Evolutionary conservation across 2,888 invertebrate species (phyloP).

Genomic region (Limenitis camilla): DNA sequence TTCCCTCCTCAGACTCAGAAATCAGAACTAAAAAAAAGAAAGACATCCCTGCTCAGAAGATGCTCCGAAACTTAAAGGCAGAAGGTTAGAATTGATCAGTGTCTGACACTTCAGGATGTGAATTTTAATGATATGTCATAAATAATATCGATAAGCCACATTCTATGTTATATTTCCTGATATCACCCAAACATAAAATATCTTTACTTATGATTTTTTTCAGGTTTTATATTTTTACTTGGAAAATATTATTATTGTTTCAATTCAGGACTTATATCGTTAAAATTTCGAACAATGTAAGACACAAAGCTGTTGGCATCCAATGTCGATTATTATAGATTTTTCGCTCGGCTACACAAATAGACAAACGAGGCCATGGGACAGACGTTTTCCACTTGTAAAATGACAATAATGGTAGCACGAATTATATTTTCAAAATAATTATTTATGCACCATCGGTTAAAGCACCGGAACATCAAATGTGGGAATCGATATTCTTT

Average conservation of each 20-base stretch:
- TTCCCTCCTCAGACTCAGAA: no score
- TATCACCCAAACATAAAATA: no score
- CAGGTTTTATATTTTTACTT: not conserved
- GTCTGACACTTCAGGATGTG: no score
- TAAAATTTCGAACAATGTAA: slow-evolving; percentile 7
- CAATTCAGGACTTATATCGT: not conserved
- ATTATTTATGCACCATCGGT: slow-evolving; percentile 31
- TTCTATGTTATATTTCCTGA: no score
- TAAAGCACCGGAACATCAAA: slow-evolving; percentile 10
- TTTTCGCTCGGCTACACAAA: slow-evolving; percentile 29
- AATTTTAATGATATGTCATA: no score
- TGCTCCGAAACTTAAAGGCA: no score
- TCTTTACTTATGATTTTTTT: no score
- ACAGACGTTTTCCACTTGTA: slow-evolving; percentile 26
- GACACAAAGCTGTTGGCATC: slow-evolving; percentile 17
- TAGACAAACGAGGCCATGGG: slow-evolving; percentile 29
- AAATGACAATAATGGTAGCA: slow-evolving; percentile 29
- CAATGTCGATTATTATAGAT: slow-evolving; percentile 29
- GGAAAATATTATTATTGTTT: not conserved
- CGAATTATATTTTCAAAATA: slow-evolving; percentile 39
- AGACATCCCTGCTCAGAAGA: no score
- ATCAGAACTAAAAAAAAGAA: no score
- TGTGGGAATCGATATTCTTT: slow-evolving; percentile 1
- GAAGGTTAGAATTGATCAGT: no score
- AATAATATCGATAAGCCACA: no score